Evolutionary conservation across 1,140 invertebrate genomes (phyloP).

Genomic region (Dendroctonus valens): DNA sequence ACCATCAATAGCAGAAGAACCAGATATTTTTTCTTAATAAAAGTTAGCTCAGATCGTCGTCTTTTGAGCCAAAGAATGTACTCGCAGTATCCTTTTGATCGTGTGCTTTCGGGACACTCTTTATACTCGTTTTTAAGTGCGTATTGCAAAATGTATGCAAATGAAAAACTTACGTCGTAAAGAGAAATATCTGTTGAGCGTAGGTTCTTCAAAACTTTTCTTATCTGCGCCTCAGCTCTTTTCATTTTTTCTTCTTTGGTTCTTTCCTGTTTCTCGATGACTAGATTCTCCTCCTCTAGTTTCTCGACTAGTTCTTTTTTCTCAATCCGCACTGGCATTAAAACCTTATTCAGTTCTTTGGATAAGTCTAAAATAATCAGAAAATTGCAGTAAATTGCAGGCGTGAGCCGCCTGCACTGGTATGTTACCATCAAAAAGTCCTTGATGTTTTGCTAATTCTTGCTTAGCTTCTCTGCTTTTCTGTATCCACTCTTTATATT

Average conservation of each 20-base stretch:
- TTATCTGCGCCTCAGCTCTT: conserved; percentile 43
- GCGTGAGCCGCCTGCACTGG: neutral
- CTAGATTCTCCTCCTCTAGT: conserved; percentile 46
- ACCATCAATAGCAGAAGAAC: no score
- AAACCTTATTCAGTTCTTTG: conserved; percentile 32
- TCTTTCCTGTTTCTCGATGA: conserved; percentile 44
- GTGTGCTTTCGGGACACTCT: no score
- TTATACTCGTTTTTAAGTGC: no score
- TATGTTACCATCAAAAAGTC: conserved; percentile 36
- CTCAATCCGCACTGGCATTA: conserved; percentile 27
- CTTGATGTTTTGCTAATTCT: conserved; percentile 32
- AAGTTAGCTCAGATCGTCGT: no score
- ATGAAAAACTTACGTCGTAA: conserved; percentile 39
- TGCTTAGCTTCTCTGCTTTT: conserved; percentile 32
- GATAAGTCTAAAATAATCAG: conserved; percentile 32
- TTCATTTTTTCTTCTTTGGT: conserved; percentile 47
- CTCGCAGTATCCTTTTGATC: no score
- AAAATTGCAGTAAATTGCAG: conserved; percentile 8
- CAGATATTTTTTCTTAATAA: no score
- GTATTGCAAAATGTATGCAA: neutral
- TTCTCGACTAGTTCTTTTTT: conserved; percentile 30
- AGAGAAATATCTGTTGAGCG: conserved; percentile 30
- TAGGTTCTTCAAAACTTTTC: conserved; percentile 37
- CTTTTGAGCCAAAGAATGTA: no score
- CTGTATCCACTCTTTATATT: conserved; percentile 32